Evolutionary conservation across 2,888 invertebrate genomes (phyloP).

Genomic region (Tanytarsus gracilentus): DNA sequence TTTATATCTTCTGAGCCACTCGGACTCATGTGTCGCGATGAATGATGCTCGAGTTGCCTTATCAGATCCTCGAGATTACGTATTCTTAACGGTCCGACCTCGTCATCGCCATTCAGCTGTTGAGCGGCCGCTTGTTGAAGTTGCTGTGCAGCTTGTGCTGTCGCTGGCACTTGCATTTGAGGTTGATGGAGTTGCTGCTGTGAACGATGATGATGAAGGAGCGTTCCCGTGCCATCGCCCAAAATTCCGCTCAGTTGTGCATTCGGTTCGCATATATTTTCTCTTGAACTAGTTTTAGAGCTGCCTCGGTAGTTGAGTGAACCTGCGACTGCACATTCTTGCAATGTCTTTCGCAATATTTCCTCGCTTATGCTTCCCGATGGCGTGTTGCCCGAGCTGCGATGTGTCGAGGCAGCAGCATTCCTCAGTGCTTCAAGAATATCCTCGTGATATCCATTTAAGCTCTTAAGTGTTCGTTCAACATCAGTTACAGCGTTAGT

Average conservation of each 20-base stretch:
- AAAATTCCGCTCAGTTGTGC: conserved; percentile 51
- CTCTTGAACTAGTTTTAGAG: conserved; percentile 53
- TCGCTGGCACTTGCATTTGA: conserved; percentile 38
- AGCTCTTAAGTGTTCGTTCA: conserved; percentile 76
- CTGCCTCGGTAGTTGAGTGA: conserved; percentile 47
- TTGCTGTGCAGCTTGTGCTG: conserved; percentile 1
- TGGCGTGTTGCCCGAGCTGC: conserved; percentile 53
- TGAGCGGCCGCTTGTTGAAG: conserved; percentile 38
- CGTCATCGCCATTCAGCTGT: conserved; percentile 57
- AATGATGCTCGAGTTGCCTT: conserved; percentile 78
- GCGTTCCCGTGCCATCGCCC: conserved; percentile 38
- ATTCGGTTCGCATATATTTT: conserved; percentile 63
- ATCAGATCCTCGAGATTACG: conserved; percentile 86
- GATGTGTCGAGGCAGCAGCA: conserved; percentile 66
- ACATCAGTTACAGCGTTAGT: conserved; percentile 62
- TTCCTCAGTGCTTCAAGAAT: conserved; percentile 81
- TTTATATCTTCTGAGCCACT: conserved; percentile 80
- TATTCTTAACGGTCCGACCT: conserved; percentile 77
- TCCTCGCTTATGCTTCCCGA: conserved; percentile 61
- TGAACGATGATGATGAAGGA: conserved; percentile 40
- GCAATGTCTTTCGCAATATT: conserved; percentile 56
- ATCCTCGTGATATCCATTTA: conserved; percentile 88
- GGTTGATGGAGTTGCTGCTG: conserved; percentile 30
- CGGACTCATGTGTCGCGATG: conserved; percentile 78
- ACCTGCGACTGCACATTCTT: conserved; percentile 49